Evolutionary conservation across 2,888 invertebrate genomes (phyloP).

Genomic region (Philopedon plagiatum): DNA sequence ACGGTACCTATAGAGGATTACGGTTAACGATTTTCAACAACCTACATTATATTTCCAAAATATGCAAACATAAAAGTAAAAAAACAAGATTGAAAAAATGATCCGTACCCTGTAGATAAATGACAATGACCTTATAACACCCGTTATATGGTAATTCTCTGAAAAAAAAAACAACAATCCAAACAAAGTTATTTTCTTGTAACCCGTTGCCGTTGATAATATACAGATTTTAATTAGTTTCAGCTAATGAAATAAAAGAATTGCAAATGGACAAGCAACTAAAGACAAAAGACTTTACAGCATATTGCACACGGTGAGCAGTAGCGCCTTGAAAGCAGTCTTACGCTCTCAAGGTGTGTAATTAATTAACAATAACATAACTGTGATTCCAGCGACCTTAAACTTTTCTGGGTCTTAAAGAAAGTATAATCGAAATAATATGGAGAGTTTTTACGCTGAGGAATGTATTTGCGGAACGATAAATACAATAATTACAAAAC

Average conservation of each 20-base stretch:
- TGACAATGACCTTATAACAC: background rate
- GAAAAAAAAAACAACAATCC: background rate
- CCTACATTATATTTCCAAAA: no score
- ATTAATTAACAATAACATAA: conserved; percentile 9
- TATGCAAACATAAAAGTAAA: no score
- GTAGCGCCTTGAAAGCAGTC: conserved; percentile 5
- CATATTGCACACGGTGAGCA: conserved; percentile 1
- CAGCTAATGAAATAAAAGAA: background rate
- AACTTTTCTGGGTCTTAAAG: conserved; percentile 9
- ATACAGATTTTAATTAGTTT: background rate
- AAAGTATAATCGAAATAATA: conserved; percentile 13
- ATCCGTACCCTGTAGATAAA: no score
- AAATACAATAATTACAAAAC: no score
- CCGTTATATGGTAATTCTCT: background rate
- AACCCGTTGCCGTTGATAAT: background rate
- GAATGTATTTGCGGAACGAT: no score
- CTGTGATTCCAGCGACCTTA: conserved; percentile 26
- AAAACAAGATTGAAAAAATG: no score
- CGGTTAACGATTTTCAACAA: no score
- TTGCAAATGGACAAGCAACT: background rate
- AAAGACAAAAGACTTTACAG: conserved; percentile 1
- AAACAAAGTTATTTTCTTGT: background rate
- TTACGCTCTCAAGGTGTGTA: conserved; percentile 11
- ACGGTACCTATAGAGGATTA: no score
- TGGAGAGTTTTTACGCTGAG: conserved; percentile 1